Base-by-base conservation (phyloP, 2,888 invertebrate genomes). In the Athalia rosae region DNA sequence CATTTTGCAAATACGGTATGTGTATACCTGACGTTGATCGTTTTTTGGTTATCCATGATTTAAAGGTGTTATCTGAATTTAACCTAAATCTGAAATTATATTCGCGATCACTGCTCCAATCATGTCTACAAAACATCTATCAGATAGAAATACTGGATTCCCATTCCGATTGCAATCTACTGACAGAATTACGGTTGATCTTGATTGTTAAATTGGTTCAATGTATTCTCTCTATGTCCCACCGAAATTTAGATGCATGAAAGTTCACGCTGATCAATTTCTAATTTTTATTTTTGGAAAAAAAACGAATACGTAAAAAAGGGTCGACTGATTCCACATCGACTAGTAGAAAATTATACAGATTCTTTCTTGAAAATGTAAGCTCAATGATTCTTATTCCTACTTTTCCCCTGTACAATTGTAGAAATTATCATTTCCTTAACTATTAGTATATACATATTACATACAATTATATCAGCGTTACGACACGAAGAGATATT, bases 151-250 rank as follows among this genome's bases (percentile, higher is more conserved):
- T 62, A 53, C 62, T 9, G 67, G 56, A 77, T 53, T 77, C 50
- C 73, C 77, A 77, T 73, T 77, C 47, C 61, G 77, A 77, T 77
- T 73, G 71, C 50, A 62, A 77, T 73, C 73, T 59, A 69, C 73
- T 56, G 69, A 59, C 77, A 67, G 63, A 77, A 77, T 77, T 77
- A 77, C 63, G 71, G 41, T 9, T 45, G 62, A 77, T 62, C 69
- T 53, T 15, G 77, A 77, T 77, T 77, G 77, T 63, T n/a, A 13
- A 76, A 76, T 48, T 62, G 53, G 64, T 5, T 53, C 58, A 43
- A 28, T 43, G 53, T 64, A 64, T 74, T 62, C 61, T 28, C 28
- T 62, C 8, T 28, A 41, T 41, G 53, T 50, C 50, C 5, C 62
- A 41, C 59, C n/a, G 45, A 47, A 58, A 58, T 41, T 8, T 53